Base-by-base conservation (phyloP, 2,797 vertebrate genomes). In the Lepidocolaptes lacrymiger region DNA sequence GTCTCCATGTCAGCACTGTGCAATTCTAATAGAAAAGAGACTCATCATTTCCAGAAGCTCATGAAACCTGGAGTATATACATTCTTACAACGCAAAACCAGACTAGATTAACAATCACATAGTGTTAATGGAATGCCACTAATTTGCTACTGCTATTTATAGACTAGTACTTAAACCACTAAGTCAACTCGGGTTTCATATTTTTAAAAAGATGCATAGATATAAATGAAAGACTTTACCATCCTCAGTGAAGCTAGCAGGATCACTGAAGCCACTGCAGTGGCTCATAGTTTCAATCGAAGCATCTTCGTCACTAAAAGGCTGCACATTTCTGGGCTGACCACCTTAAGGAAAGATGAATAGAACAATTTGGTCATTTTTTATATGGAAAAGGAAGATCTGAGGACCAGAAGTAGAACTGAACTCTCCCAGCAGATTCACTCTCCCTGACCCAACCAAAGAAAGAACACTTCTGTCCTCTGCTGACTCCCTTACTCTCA, bases 211-310 rank as follows among this genome's bases (percentile, higher is more conserved):
- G 7, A 81, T 28, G 0, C 52, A n/a, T 0, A 58, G 9, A 51
- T 67, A 61, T 5, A 88, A 92, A 56, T 36, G 5, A 39, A 51
- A 94, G 74, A 54, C 83, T 72, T 69, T 97, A 99, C 99, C 99
- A 96, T 99, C 99, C 71, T 99, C 99, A 37, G 98, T 98, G 88
- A 98, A 98, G 97, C 99, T 99, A 96, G 98, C 97, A 90, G 97
- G 95, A 81, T 99, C 99, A 80, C 99, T 99, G 96, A 98, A 99
- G 95, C 99, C 99, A 98, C 99, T 99, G 98, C 99, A 99, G 97
- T 99, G 99, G 97, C 99, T 99, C 98, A 99, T 99, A 73, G 99
- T 99, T 98, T 99, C 99, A 89, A 99, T 98, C 19, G 99, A 99
- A 79, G 98, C 99, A 68, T 99, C 99, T 98, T 99, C 99, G 93